Percentiles rank a stretch among this genome's conserved stretches.
Evolutionary conservation across 2,797 vertebrate species (phyloP).

Genomic region (Rhynchotus rufescens): DNA sequence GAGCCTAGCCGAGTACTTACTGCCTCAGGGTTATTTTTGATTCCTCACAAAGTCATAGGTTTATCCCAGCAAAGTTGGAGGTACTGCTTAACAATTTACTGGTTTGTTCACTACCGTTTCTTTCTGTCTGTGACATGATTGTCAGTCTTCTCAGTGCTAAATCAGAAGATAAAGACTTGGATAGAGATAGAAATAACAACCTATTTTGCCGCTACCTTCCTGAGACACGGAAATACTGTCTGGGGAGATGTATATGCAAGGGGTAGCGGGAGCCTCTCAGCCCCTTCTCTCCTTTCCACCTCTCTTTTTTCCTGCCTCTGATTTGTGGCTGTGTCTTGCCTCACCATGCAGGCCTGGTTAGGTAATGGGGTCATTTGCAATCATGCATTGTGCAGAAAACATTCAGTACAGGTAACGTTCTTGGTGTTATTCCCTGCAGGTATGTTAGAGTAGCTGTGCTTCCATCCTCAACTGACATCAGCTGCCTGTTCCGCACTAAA

Average conservation of each 20-base stretch:
- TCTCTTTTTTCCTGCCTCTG: background rate
- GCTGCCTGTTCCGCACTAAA: conserved; percentile 86
- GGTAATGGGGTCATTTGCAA: background rate
- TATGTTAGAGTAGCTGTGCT: conserved; percentile 84
- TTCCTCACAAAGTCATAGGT: background rate
- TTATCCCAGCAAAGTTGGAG: conserved; percentile 2
- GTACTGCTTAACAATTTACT: background rate
- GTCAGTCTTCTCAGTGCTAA: background rate
- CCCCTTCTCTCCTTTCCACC: background rate
- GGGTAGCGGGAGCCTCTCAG: background rate
- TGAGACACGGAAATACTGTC: background rate
- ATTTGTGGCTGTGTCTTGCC: background rate
- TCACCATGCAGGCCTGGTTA: background rate
- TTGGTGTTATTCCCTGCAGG: conserved; percentile 62
- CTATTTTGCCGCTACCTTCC: background rate
- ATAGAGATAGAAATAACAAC: background rate
- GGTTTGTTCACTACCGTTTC: background rate
- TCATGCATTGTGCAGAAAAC: background rate
- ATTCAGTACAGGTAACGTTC: background rate
- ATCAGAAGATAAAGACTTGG: background rate
- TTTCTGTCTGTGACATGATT: background rate
- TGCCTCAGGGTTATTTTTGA: background rate
- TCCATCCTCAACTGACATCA: conserved; percentile 81
- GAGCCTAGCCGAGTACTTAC: background rate
- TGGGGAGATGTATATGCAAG: background rate